Base-by-base conservation (phyloP, 1,140 invertebrate species). In the Phenacoccus solenopsis region DNA sequence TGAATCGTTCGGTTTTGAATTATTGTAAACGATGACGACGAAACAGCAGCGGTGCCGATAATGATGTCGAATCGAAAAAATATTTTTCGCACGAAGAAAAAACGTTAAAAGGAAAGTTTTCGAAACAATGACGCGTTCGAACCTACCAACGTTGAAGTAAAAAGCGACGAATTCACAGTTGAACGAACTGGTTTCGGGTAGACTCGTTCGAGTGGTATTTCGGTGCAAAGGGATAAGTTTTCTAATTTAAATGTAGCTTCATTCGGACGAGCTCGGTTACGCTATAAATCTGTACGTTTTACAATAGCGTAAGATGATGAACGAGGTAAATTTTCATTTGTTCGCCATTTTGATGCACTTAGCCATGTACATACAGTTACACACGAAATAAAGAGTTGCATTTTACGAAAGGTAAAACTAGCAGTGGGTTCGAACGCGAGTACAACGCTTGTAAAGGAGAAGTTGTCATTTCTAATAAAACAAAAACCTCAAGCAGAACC, bases 381-480 rank as follows among this genome's bases (percentile, higher is more conserved):
- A 16, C 38, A 49, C 4, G 38, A 16, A 49, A 49, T 49, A 49
- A 49, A 49, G 38, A 49, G 38, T 49, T 49, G 20, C 20, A n/a
- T 49, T n/a, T n/a, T 49, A 49, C 20, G 38, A 49, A 49, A 49
- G 38, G 38, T 49, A n/a, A 49, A 49, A 10, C 16, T 49, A n/a
- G 13, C 38, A 49, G 38, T 16, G 12, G 20, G 20, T 49, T 16
- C 38, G 38, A 49, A 4, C 3, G 12, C 38, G 38, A 49, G 38
- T 16, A n/a, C n/a, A n/a, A n/a, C n/a, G n/a, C n/a, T n/a, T n/a
- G n/a, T n/a, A n/a, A n/a, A n/a, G n/a, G n/a, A n/a, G n/a, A n/a
- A n/a, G 38, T 49, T 49, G 38, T 49, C 38, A 49, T 49, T 49
- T 49, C 38, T 49, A n/a, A 49, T 49, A 49, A 49, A 49, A 49